Conservation (phyloP, 2,888 invertebrate genomes). For the Liopterus haemorrhoidalis region DNA sequence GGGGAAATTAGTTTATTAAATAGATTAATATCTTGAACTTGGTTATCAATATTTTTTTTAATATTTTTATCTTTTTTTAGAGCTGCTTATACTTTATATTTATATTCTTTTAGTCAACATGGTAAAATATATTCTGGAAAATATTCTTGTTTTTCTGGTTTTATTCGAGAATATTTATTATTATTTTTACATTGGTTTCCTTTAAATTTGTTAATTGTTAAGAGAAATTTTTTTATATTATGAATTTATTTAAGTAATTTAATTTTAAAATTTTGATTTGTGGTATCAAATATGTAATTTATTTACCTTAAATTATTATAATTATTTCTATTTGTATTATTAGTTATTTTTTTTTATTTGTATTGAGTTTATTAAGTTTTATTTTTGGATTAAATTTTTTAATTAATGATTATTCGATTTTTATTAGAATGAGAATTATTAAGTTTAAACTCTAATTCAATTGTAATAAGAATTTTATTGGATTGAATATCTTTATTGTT, state of each 20-base stretch:
- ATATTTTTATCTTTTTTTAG: conserved; percentile 59
- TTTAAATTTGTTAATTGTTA: conserved; percentile 58
- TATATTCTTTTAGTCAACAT: conserved; percentile 60
- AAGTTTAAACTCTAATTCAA: conserved; percentile 47
- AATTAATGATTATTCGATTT: conserved; percentile 49
- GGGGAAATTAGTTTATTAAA: conserved; percentile 61
- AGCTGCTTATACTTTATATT: conserved; percentile 57
- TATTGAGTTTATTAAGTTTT: conserved; percentile 44
- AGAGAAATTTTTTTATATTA: conserved; percentile 49
- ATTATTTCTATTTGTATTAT: conserved; percentile 51
- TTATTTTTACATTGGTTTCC: conserved; percentile 59
- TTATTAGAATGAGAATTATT: conserved; percentile 55
- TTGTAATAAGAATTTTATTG: conserved; percentile 54
- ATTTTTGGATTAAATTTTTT: conserved; percentile 41
- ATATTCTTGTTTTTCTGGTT: conserved; percentile 49
- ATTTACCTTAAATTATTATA: conserved; percentile 49
- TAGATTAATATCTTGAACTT: conserved; percentile 52
- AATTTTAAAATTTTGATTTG: conserved; percentile 63
- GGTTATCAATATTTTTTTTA: conserved; percentile 50
- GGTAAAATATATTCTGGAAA: conserved; percentile 50
- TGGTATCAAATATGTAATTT: conserved; percentile 55
- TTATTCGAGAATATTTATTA: conserved; percentile 55
- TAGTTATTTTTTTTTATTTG: conserved; percentile 49
- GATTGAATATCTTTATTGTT: conserved; percentile 65
- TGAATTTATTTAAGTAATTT: conserved; percentile 60